phyloP scores from a whole-genome alignment of 1,140 invertebrate genomes.

The Scaptomyza hsui region DNA sequence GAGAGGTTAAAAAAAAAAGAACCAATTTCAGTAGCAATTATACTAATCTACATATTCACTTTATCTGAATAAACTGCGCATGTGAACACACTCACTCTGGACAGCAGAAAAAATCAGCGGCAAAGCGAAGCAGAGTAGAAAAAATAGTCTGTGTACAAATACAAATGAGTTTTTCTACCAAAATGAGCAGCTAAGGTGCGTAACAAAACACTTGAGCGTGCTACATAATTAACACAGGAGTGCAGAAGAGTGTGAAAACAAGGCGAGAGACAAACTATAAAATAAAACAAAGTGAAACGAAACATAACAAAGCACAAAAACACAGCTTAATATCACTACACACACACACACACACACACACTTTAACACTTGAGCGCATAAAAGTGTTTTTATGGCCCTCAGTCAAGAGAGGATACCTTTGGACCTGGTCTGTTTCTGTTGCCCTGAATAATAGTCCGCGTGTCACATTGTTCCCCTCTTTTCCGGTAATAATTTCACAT shows the following conservation, averaged over 20 bases:
- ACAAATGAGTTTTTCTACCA: slow-evolving; percentile 52
- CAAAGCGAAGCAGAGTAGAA: neutral
- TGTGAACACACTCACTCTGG: slow-evolving; percentile 54
- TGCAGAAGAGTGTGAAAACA: slow-evolving; percentile 55
- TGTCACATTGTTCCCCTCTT: slow-evolving; percentile 68
- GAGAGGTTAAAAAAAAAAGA: neutral
- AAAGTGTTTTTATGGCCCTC: slow-evolving; percentile 67
- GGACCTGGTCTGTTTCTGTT: slow-evolving; percentile 1
- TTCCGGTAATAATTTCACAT: slow-evolving; percentile 77
- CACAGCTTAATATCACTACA: slow-evolving; percentile 60
- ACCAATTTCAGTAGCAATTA: slow-evolving; percentile 56
- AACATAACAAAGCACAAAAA: slow-evolving; percentile 8
- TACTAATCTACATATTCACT: slow-evolving; percentile 66
- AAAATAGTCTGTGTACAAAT: neutral
- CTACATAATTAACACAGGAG: slow-evolving; percentile 69
- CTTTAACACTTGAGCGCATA: slow-evolving; percentile 60
- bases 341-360: neutral
- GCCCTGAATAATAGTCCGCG: slow-evolving; percentile 65
- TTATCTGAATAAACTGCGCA: slow-evolving; percentile 73
- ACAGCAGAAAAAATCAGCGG: neutral
- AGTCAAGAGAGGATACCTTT: slow-evolving; percentile 19
- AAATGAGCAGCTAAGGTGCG: slow-evolving; percentile 62
- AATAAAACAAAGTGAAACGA: slow-evolving; percentile 60
- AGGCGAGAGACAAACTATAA: slow-evolving; percentile 75
- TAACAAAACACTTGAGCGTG: slow-evolving; percentile 71